Conservation (phyloP, 2,113 vertebrate species). For the Ciconia maguari region DNA sequence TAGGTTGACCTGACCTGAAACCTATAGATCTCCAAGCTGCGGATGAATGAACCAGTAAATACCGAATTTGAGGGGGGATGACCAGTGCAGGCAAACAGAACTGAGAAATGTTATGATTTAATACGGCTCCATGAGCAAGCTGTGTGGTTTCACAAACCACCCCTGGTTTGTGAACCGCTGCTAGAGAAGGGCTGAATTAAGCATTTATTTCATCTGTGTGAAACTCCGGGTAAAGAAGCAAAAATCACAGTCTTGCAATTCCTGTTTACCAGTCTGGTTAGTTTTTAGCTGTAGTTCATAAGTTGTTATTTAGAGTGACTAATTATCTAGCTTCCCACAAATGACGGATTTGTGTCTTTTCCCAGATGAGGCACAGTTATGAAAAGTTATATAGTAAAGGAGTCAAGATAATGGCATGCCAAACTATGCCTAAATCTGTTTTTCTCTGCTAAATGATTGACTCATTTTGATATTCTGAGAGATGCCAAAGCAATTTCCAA, state of each 20-base stretch:
- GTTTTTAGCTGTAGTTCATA: constrained; percentile 9
- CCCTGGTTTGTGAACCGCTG: neutral
- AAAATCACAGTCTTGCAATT: neutral
- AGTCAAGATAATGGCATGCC: constrained; percentile 8
- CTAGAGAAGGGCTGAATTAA: constrained; percentile 25
- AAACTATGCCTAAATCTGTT: constrained; percentile 12
- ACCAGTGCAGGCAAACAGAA: neutral
- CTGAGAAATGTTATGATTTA: neutral
- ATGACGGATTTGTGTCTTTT: constrained; percentile 15
- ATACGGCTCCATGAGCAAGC: neutral
- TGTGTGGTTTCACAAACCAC: neutral
- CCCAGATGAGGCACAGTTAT: constrained; percentile 8
- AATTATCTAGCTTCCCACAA: constrained; percentile 40
- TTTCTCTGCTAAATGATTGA: constrained; percentile 25
- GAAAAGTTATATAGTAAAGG: neutral
- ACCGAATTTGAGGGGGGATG: neutral
- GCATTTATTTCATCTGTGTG: neutral
- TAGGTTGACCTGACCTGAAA: neutral
- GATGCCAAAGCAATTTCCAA: neutral
- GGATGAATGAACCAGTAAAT: neutral
- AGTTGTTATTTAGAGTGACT: constrained; percentile 28
- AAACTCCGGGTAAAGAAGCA: constrained; percentile 8
- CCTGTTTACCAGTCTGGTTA: constrained; percentile 18
- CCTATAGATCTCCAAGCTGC: neutral
- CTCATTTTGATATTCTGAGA: constrained; percentile 21